Evolutionary conservation across 2,888 invertebrate species (phyloP), one percentile per base, ranked within the genome.

Genomic region (Scaptomyza cyrtandrae): DNA sequence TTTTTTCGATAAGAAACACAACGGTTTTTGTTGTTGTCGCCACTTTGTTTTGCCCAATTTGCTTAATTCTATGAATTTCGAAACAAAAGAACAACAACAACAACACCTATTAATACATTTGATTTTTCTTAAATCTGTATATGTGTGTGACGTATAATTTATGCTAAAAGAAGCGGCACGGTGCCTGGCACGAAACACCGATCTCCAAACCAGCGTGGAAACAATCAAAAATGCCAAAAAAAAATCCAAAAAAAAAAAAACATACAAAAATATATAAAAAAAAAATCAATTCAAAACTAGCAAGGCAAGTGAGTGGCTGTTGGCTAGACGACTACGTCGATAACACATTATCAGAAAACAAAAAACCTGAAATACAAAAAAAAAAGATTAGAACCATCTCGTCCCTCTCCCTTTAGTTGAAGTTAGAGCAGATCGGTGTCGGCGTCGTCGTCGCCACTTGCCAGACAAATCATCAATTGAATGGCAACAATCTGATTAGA

Each of bases 121-220:
- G 80, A 72, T 78, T 84, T 86, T 83, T 83, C 70, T 77, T 68
- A 86, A 83, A 77, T 83, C 70, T 86, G 68, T 82, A 66, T 86
- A 61, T 33, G 10, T 82, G 70, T 81, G 74, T 77, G 69, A 75
- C 76, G 76, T 81, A 76, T 29, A 84, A 84, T 84, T 87, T 84
- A 84, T 84, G 87, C 83, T 85, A 71, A 81, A 81, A 86, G 79
- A 78, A 71, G 86, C 81, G 70, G 69, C 70, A 52, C 87, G 87
- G 83, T 84, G 72, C 83, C 83, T 72, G 83, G 83, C 85, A 84
- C 83, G 87, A 75, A 75, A 53, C 78, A 33, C 61, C 76, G 63
- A 80, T 82, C 83, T 70, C 76, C 80, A 80, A 83, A 75, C 68
- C 78, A 75, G 81, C 83, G 79, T 82, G 70, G 78, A 81, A 84